A percentile compares a stretch with the other conserved stretches of the same genome.
Evolutionary conservation across 2,888 invertebrate genomes (phyloP).

Genomic region (Clivina fossor): DNA sequence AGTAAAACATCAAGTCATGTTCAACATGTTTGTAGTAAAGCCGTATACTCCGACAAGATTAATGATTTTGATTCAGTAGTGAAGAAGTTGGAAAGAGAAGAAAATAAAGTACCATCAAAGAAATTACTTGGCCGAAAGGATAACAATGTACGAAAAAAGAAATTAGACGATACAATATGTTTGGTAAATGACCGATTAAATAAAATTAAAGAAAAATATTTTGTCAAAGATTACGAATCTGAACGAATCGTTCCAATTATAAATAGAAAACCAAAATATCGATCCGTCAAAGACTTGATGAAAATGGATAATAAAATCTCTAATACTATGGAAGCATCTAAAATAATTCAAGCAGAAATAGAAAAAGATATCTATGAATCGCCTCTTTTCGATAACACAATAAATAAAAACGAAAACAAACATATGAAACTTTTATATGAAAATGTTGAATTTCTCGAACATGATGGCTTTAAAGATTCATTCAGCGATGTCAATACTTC

Average conservation of each 20-base stretch:
- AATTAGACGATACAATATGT: slow-evolving; percentile 2
- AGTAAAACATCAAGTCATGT: background rate
- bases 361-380: slow-evolving; percentile 2
- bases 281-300: slow-evolving; percentile 23
- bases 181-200: slow-evolving; percentile 12
- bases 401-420: background rate
- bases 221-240: slow-evolving; percentile 13
- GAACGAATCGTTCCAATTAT: slow-evolving; percentile 8
- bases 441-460: slow-evolving; percentile 8
- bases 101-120: too few species aligned
- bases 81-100: slow-evolving; percentile 20
- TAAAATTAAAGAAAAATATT: slow-evolving; percentile 23
- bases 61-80: slow-evolving; percentile 22
- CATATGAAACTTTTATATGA: slow-evolving; percentile 6
- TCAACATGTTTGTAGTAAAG: slow-evolving; percentile 18
- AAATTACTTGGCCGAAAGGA: too few species aligned
- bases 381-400: background rate
- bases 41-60: slow-evolving; percentile 9
- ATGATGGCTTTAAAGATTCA: slow-evolving; percentile 9
- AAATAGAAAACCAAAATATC: slow-evolving; percentile 20
- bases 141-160: slow-evolving; percentile 11
- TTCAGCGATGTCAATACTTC: slow-evolving; percentile 4
- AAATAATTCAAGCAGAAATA: slow-evolving; percentile 12
- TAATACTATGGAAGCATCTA: slow-evolving; percentile 22
- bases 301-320: background rate